These are phyloP conservation scores for Acholoe squamosa DNA, from an alignment of 2,888 invertebrate species.

Conservation along the genomic window DNA sequence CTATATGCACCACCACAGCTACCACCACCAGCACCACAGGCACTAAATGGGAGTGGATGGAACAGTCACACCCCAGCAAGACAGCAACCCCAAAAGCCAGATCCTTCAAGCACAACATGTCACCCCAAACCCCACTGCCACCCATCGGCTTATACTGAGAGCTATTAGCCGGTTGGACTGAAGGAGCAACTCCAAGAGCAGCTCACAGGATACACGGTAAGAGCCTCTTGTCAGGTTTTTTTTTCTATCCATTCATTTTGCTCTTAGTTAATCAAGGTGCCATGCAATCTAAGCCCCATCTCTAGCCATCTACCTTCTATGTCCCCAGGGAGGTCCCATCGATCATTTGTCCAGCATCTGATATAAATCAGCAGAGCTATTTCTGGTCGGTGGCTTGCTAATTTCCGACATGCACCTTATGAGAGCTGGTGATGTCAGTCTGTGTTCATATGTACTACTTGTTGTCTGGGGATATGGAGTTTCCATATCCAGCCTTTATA, in stretches of 20 bases:
- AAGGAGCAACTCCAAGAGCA: not conserved
- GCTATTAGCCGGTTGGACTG: not conserved
- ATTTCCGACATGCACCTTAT: too few relatives aligned
- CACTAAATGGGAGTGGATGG: conserved; percentile 14
- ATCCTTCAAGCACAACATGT: not conserved
- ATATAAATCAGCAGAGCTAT: too few relatives aligned
- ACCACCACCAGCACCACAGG: not conserved
- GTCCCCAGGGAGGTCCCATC: too few relatives aligned
- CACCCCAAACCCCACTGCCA: not conserved
- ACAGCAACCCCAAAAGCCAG: conserved; percentile 4
- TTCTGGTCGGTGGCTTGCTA: too few relatives aligned
- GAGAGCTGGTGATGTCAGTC: too few relatives aligned
- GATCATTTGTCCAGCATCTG: too few relatives aligned
- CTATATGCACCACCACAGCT: not conserved
- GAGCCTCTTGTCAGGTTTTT: not conserved
- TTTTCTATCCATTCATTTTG: not conserved
- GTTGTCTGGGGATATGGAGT: too few relatives aligned
- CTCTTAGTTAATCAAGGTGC: not conserved
- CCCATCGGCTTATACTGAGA: not conserved
- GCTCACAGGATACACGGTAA: conserved; percentile 8
- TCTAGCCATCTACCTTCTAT: not conserved
- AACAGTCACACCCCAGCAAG: not conserved
- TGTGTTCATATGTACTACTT: too few relatives aligned
- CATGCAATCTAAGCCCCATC: not conserved
- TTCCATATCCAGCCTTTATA: too few relatives aligned